Percentiles rank a stretch among this genome's conserved stretches.
These are phyloP conservation scores for Thymelicus lineola DNA, from an alignment of 2,888 invertebrate genomes.

Conservation along the genomic window DNA sequence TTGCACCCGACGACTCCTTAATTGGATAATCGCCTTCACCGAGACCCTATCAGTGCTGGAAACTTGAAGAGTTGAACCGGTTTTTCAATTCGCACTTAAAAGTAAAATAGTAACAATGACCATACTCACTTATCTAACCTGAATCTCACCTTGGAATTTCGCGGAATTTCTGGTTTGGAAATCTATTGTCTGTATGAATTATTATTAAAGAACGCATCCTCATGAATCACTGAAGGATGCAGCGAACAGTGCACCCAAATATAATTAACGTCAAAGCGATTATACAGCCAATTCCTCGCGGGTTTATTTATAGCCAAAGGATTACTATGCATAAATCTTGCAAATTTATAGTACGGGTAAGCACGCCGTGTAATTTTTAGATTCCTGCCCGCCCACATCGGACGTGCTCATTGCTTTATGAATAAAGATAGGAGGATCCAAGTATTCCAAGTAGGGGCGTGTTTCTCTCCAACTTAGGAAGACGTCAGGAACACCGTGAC, in stretches of 20 bases:
- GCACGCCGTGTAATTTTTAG: conserved; percentile 15
- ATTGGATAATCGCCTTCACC: conserved; percentile 51
- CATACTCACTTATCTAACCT: too few relatives aligned
- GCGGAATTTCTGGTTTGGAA: neutral
- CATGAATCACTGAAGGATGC: conserved; percentile 1
- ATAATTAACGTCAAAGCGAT: conserved; percentile 18
- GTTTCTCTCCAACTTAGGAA: conserved; percentile 22
- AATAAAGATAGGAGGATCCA: conserved; percentile 33
- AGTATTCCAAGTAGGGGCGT: conserved; percentile 28
- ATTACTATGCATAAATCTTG: conserved; percentile 35
- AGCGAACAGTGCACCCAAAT: neutral
- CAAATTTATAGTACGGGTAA: conserved; percentile 33
- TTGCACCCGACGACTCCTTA: conserved; percentile 50
- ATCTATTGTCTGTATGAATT: neutral
- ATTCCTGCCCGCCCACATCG: conserved; percentile 34
- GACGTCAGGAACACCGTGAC: conserved; percentile 9
- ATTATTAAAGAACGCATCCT: neutral
- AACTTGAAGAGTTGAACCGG: conserved; percentile 5
- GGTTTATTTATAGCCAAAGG: conserved; percentile 30
- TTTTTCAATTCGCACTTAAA: neutral
- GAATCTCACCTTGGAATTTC: neutral
- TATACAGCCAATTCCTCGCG: conserved; percentile 3
- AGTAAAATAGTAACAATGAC: neutral
- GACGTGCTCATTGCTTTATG: conserved; percentile 25
- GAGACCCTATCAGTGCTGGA: conserved; percentile 27